These are phyloP conservation scores for Elmis aenea DNA, from an alignment of 2,888 invertebrate genomes.

Conservation along the genomic window DNA sequence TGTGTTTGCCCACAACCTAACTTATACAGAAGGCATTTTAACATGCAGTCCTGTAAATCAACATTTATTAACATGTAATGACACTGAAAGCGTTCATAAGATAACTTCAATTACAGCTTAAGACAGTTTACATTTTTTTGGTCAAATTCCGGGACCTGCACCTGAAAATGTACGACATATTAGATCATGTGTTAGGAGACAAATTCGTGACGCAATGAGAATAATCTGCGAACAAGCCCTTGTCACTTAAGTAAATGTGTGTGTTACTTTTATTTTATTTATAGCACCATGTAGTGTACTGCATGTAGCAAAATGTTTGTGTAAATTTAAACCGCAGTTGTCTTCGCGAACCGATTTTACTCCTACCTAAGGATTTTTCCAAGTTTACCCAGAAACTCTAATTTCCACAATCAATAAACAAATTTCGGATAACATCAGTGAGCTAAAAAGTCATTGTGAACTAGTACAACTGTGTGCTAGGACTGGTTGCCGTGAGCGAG, in stretches of 20 bases:
- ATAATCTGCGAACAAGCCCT: conserved; percentile 39
- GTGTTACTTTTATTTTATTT: conserved; percentile 5
- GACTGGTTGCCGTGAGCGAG: conserved; percentile 18
- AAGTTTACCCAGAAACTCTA: too few species aligned
- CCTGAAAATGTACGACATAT: conserved; percentile 29
- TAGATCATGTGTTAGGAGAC: conserved; percentile 18
- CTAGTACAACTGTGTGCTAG: too few species aligned
- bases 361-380: background rate
- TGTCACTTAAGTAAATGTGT: conserved; percentile 10
- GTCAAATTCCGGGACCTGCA: conserved; percentile 28
- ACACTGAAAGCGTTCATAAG: conserved; percentile 25
- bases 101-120: conserved; percentile 42
- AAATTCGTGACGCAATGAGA: conserved; percentile 40
- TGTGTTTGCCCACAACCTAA: conserved; percentile 28
- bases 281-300: conserved; percentile 17
- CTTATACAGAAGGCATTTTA: conserved; percentile 13
- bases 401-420: too few species aligned
- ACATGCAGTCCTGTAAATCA: conserved; percentile 26
- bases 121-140: conserved; percentile 10
- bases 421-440: too few species aligned
- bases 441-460: too few species aligned
- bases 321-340: conserved; percentile 3
- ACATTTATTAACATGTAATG: conserved; percentile 14
- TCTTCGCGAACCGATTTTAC: background rate
- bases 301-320: conserved; percentile 3